Conservation (phyloP, 1,140 invertebrate genomes). For the Polypedilum pembai region DNA sequence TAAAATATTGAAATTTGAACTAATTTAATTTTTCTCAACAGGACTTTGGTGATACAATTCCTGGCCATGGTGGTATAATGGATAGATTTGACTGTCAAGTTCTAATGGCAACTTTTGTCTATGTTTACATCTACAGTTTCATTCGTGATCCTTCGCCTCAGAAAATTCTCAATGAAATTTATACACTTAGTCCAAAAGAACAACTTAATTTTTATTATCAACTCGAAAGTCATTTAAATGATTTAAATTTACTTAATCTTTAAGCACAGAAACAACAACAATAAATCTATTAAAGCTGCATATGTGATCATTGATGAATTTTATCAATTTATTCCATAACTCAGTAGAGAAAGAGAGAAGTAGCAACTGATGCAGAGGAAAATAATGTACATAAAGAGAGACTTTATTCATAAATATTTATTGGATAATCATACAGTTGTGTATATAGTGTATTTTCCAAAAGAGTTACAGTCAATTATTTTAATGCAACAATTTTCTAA, state of each 20-base stretch:
- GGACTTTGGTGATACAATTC: conserved; percentile 87
- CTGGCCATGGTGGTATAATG: conserved; percentile 86
- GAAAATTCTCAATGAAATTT: conserved; percentile 49
- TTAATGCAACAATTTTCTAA: conserved; percentile 26
- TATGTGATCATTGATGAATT: conserved; percentile 1
- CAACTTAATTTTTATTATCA: neutral
- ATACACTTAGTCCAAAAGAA: neutral
- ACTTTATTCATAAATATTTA: conserved; percentile 24
- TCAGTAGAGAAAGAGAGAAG: neutral
- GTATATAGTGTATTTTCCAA: neutral
- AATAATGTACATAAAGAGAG: neutral
- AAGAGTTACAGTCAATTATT: conserved; percentile 25
- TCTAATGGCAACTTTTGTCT: conserved; percentile 88
- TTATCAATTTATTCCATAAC: neutral
- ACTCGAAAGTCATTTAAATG: neutral
- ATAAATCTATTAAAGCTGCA: neutral
- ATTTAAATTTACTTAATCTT: neutral
- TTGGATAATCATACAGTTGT: conserved; percentile 27
- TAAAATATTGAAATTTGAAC: conserved; percentile 44
- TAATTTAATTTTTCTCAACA: conserved; percentile 38
- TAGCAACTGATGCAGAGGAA: neutral
- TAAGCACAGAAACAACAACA: neutral
- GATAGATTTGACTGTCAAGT: conserved; percentile 92
- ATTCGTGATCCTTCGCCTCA: conserved; percentile 67
- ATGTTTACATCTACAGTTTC: conserved; percentile 86